These are phyloP conservation scores for Rhineura floridana DNA, from an alignment of 2,113 vertebrate genomes.

Conservation along the genomic window DNA sequence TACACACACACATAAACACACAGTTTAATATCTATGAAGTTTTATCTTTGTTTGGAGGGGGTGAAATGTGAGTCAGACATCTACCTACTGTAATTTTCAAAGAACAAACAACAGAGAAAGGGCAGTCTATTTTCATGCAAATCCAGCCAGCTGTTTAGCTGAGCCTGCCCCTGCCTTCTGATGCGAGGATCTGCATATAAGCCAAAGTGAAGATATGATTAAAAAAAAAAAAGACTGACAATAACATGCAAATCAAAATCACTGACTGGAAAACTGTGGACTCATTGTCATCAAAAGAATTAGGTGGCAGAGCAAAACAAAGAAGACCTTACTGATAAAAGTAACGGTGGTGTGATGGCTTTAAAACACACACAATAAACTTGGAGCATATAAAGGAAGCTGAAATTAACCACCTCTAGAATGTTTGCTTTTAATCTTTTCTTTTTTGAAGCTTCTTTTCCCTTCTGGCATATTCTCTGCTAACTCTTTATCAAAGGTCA, in stretches of 20 bases:
- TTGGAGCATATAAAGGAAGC: conserved; percentile 54
- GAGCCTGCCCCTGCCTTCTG: conserved; percentile 72
- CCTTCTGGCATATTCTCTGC: conserved; percentile 62
- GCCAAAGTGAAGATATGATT: conserved; percentile 75
- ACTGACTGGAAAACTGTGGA: conserved; percentile 74
- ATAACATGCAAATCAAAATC: conserved; percentile 79
- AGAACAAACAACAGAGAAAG: conserved; percentile 80
- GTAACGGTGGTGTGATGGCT: conserved; percentile 63
- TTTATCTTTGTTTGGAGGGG: conserved; percentile 81
- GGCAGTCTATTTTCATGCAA: conserved; percentile 82
- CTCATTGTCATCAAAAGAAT: conserved; percentile 81
- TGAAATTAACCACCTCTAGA: conserved; percentile 69
- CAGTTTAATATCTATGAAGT: conserved; percentile 69
- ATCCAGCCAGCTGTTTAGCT: conserved; percentile 83
- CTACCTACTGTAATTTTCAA: conserved; percentile 80
- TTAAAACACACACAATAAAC: conserved; percentile 58
- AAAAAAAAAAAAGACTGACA: conserved; percentile 73
- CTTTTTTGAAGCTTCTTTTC: conserved; percentile 51
- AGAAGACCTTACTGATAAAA: conserved; percentile 72
- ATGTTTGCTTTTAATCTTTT: conserved; percentile 69
- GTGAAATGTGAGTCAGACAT: conserved; percentile 77
- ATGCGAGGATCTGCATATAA: conserved; percentile 81
- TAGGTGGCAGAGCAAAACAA: conserved; percentile 82
- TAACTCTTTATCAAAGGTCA: conserved; percentile 71
- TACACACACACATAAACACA: no score